Percentiles rank a stretch among this genome's conserved stretches.
These are phyloP conservation scores for Rapana venosa DNA, from an alignment of 2,888 invertebrate genomes.

Conservation along the genomic window DNA sequence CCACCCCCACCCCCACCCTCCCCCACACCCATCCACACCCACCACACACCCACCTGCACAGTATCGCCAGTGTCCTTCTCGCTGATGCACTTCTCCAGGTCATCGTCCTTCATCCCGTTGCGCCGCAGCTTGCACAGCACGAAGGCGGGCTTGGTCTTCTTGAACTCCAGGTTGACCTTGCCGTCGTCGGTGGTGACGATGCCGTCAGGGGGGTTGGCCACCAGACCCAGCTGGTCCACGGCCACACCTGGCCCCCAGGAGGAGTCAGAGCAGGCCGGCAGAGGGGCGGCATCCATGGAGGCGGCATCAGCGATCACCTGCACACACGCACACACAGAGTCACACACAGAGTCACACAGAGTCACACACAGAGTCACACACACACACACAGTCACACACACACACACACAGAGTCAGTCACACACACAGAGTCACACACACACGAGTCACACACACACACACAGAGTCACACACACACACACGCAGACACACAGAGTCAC, in stretches of 20 bases:
- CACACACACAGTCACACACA: no score
- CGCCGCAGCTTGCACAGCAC: slow-evolving; percentile 75
- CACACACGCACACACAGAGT: neutral
- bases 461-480: no score
- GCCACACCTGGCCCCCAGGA: slow-evolving; percentile 78
- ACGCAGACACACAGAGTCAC: no score
- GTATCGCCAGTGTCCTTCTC: slow-evolving; percentile 72
- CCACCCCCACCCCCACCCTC: no score
- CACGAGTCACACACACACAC: no score
- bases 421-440: no score
- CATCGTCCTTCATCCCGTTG: slow-evolving; percentile 73
- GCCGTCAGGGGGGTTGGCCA: slow-evolving; percentile 72
- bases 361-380: no score
- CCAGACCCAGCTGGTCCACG: slow-evolving; percentile 76
- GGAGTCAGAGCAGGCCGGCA: slow-evolving; percentile 76
- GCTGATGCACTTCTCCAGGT: slow-evolving; percentile 72
- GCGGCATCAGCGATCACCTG: slow-evolving; percentile 71
- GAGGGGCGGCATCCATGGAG: slow-evolving; percentile 69
- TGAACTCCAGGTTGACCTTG: slow-evolving; percentile 81
- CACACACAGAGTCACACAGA: no score
- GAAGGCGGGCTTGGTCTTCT: slow-evolving; percentile 87
- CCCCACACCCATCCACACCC: no score
- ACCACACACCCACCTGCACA: slow-evolving; percentile 52
- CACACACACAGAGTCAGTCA: no score
- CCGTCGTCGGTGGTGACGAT: slow-evolving; percentile 60